Conservation (phyloP, 2,888 invertebrate species). For the Philhelius pedissequus region DNA sequence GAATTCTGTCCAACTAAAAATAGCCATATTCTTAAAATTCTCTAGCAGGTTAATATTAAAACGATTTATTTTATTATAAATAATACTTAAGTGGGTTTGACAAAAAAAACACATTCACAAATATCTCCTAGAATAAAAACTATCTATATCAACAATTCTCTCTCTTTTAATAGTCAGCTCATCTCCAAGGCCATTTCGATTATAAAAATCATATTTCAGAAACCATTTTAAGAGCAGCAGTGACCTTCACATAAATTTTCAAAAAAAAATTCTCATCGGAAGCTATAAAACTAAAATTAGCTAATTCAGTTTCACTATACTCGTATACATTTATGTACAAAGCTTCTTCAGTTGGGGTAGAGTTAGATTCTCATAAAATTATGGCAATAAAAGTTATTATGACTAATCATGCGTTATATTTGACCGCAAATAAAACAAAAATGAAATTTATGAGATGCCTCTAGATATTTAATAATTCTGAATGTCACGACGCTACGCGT, state of each 20-base stretch:
- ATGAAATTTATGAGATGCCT: conserved; percentile 12
- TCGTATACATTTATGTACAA: no score
- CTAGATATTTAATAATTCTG: conserved; percentile 1
- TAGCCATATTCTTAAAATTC: no score
- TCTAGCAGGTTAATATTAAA: no score
- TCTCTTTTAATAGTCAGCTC: no score
- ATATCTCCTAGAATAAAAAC: no score
- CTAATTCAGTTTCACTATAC: not conserved
- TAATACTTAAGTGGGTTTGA: no score
- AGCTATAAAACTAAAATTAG: not conserved
- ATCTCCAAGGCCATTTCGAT: no score
- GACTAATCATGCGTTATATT: conserved; percentile 62
- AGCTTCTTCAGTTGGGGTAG: not conserved
- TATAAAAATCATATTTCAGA: not conserved
- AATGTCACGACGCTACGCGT: conserved; percentile 24
- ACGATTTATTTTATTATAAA: no score
- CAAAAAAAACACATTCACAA: no score
- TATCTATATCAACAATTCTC: no score
- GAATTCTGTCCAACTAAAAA: no score
- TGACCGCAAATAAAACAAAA: conserved; percentile 45
- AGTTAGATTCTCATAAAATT: conserved; percentile 25
- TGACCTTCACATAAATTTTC: not conserved
- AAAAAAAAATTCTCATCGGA: not conserved
- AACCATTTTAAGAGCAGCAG: not conserved
- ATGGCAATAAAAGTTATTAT: conserved; percentile 49